These are phyloP conservation scores for Numenius phaeopus DNA, from an alignment of 2,797 vertebrate species.

Conservation along the genomic window DNA sequence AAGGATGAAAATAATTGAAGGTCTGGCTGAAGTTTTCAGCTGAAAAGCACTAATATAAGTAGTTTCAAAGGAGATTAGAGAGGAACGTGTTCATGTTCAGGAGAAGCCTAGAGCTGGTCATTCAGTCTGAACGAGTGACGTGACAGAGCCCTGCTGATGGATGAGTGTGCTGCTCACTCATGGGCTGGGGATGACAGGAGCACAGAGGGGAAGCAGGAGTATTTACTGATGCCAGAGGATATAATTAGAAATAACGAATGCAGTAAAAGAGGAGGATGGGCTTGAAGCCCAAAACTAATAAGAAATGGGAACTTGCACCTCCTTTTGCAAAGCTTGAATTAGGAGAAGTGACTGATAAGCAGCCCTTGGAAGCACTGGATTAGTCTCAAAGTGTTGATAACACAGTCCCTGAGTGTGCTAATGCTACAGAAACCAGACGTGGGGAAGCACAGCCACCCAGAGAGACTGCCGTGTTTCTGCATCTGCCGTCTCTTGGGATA, in stretches of 20 bases:
- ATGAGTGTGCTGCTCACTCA: background rate
- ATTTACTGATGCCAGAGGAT: background rate
- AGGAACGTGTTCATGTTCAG: background rate
- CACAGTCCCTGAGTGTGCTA: rapidly evolving
- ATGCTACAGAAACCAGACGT: background rate
- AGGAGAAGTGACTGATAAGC: background rate
- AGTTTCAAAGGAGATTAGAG: slow-evolving; percentile 3
- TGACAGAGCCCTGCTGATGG: background rate
- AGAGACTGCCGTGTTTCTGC: background rate
- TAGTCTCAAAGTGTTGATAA: background rate
- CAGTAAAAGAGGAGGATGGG: background rate
- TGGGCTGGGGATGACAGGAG: background rate
- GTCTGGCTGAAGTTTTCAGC: background rate
- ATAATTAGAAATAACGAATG: background rate
- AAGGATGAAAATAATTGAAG: background rate
- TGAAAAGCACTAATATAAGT: background rate
- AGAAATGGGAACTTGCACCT: background rate
- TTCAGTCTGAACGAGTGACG: background rate
- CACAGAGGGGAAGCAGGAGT: background rate
- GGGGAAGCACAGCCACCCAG: background rate
- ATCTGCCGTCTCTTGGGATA: background rate
- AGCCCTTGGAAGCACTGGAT: background rate
- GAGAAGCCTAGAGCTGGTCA: background rate
- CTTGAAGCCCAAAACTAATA: background rate
- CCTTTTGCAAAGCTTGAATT: background rate